phyloP scores from a whole-genome alignment of 2,888 invertebrate genomes.

The Aleiodes testaceus region DNA sequence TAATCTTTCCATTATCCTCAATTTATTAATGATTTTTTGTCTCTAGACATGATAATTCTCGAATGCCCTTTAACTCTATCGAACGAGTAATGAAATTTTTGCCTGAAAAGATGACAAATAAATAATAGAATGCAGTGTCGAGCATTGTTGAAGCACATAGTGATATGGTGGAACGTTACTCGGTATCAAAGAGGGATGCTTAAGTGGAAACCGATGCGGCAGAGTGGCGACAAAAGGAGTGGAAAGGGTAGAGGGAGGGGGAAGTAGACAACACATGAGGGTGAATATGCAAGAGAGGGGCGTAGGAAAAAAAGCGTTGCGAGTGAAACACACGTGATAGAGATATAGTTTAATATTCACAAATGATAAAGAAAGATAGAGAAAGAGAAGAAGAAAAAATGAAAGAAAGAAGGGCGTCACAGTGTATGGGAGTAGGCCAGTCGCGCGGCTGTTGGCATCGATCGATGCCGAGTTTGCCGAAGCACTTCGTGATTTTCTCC shows the following conservation, averaged over 20 bases:
- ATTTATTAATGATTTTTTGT: not conserved
- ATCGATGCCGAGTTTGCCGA: conserved; percentile 51
- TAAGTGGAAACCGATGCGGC: conserved; percentile 51
- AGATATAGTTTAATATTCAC: conserved; percentile 16
- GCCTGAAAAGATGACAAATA: not conserved
- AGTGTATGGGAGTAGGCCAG: conserved; percentile 45
- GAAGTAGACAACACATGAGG: conserved; percentile 15
- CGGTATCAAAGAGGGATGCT: conserved; percentile 49
- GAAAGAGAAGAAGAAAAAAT: conserved; percentile 18
- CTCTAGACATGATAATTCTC: not conserved
- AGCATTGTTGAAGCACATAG: not conserved
- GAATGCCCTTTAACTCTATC: not conserved
- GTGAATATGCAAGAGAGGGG: not conserved
- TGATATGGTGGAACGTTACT: conserved; percentile 3
- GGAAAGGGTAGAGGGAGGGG: conserved; percentile 14
- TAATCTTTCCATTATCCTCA: not conserved
- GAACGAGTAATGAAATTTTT: too few species aligned
- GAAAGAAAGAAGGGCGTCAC: conserved; percentile 22
- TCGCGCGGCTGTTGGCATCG: conserved; percentile 47
- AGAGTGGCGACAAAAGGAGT: conserved; percentile 2
- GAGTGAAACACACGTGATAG: not conserved
- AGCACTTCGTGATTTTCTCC: conserved; percentile 44
- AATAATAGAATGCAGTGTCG: conserved; percentile 7
- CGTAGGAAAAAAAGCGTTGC: not conserved
- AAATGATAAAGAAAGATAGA: conserved; percentile 33